phyloP scores from a whole-genome alignment of 2,888 invertebrate species.

The Cephus spinipes region DNA sequence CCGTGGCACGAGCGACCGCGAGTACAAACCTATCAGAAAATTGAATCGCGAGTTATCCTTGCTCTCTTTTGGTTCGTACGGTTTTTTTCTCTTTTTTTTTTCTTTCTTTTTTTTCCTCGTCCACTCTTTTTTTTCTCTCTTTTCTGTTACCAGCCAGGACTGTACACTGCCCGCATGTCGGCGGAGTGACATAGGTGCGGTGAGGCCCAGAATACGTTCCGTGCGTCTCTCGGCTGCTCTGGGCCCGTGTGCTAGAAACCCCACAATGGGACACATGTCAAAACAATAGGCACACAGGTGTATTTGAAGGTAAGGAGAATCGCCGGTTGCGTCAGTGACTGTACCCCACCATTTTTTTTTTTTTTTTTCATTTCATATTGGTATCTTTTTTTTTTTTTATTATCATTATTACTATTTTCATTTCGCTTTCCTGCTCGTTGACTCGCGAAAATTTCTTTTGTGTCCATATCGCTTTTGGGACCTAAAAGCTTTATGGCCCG shows the following conservation, averaged over 20 bases:
- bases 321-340: constrained; percentile 24
- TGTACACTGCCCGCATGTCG: constrained; percentile 54
- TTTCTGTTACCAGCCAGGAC: constrained; percentile 27
- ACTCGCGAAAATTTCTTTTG: background rate
- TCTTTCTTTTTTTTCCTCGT: background rate
- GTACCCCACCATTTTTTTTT: background rate
- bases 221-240: constrained; percentile 18
- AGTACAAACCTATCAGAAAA: constrained; percentile 49
- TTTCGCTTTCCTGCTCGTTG: background rate
- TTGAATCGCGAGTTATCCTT: constrained; percentile 42
- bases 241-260: constrained; percentile 31
- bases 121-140: constrained; percentile 15
- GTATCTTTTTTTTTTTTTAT: background rate
- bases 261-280: constrained; percentile 63
- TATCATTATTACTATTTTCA: background rate
- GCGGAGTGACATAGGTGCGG: constrained; percentile 32
- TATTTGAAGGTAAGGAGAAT: constrained; percentile 35
- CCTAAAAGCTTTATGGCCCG: background rate
- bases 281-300: constrained; percentile 64
- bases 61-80: constrained; percentile 2
- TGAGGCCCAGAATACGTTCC: constrained; percentile 35
- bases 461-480: background rate
- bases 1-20: constrained; percentile 2
- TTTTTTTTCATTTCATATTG: background rate
- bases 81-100: constrained; percentile 8